Conservation (phyloP, 2,113 vertebrate species). For the Tautogolabrus adspersus region DNA sequence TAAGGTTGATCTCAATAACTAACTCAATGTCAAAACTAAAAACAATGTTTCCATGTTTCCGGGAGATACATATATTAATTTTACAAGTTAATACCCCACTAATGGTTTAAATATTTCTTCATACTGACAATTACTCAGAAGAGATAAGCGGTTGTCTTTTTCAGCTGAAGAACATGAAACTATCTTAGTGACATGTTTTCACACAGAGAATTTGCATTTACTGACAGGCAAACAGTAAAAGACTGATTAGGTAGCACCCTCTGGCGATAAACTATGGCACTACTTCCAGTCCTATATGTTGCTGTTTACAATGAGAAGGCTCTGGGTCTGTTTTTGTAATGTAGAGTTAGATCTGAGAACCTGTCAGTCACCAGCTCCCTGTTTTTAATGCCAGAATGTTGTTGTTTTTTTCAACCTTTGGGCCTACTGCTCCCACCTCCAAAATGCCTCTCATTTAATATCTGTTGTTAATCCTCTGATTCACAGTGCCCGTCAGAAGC, state of each 20-base stretch:
- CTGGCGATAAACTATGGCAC: not conserved
- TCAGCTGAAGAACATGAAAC: not conserved
- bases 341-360: too few species aligned
- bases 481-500: conserved; percentile 80
- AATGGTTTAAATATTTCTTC: not conserved
- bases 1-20: not conserved
- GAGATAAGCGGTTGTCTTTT: not conserved
- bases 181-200: not conserved
- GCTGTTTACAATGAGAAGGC: not conserved
- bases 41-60: too few species aligned
- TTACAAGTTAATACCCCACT: too few species aligned
- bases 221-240: not conserved
- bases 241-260: not conserved
- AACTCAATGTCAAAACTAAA: too few species aligned
- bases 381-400: too few species aligned
- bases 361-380: too few species aligned
- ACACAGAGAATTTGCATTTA: not conserved
- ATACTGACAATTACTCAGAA: not conserved
- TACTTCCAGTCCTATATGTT: not conserved
- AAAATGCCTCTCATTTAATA: not conserved
- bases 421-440: not conserved
- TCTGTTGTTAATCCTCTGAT: not conserved
- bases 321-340: too few species aligned
- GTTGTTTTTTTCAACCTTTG: not conserved
- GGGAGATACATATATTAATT: too few species aligned